Conservation (phyloP, 2,888 invertebrate genomes). For the Heliconius charithonia region DNA sequence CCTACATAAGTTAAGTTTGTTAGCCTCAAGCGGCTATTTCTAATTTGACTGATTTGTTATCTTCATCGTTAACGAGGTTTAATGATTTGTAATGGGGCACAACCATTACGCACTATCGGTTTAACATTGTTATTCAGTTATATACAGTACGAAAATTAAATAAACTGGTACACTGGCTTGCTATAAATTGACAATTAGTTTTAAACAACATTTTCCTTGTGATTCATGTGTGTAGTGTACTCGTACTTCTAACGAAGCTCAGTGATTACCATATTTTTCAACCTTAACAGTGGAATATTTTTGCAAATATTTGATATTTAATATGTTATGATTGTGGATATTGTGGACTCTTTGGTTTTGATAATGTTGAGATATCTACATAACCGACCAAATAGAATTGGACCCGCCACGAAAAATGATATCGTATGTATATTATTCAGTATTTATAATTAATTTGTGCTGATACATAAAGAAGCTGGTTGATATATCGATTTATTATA, state of each 20-base stretch:
- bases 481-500: background rate
- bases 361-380: conserved; percentile 67
- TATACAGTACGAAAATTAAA: conserved; percentile 61
- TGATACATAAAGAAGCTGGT: background rate
- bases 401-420: conserved; percentile 45
- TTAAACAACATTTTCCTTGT: conserved; percentile 75
- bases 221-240: conserved; percentile 60
- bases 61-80: conserved; percentile 54
- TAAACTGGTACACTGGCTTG: conserved; percentile 59
- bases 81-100: conserved; percentile 53
- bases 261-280: conserved; percentile 45
- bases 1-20: background rate
- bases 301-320: background rate
- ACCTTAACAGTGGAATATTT: conserved; percentile 24
- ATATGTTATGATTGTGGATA: conserved; percentile 63
- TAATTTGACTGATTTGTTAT: conserved; percentile 49
- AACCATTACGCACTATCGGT: conserved; percentile 61
- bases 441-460: background rate
- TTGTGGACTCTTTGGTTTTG: conserved; percentile 55
- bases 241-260: conserved; percentile 48
- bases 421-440: conserved; percentile 47
- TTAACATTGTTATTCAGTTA: conserved; percentile 56
- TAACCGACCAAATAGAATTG: conserved; percentile 51
- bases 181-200: conserved; percentile 70
- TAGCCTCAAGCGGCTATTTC: conserved; percentile 7